Conservation (phyloP, 2,888 invertebrate genomes). For the Neoascia interrupta region DNA sequence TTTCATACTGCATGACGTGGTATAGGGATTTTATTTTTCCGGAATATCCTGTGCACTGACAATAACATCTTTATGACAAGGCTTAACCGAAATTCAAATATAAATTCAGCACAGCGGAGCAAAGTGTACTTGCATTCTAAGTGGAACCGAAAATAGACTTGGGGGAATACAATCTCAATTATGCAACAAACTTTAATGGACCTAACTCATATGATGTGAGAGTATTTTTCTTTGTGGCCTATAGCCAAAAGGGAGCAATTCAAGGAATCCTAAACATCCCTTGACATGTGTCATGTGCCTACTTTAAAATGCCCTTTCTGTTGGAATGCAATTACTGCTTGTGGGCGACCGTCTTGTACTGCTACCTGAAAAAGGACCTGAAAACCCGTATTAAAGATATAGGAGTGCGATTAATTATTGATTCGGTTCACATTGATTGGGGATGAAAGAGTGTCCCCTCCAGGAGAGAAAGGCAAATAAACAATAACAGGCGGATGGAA, state of each 20-base stretch:
- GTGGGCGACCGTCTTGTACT: no score
- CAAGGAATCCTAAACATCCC: no score
- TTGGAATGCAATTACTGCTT: slow-evolving; percentile 18
- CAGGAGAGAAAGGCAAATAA: background rate
- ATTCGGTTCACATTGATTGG: slow-evolving; percentile 14
- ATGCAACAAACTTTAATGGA: no score
- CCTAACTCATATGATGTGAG: no score
- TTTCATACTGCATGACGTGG: no score
- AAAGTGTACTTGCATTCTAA: slow-evolving; percentile 24
- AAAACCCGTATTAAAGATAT: no score
- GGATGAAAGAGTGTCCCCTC: background rate
- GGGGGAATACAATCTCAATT: slow-evolving; percentile 8
- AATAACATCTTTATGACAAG: slow-evolving; percentile 5
- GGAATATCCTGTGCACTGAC: no score
- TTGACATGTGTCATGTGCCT: background rate
- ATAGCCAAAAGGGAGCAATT: background rate
- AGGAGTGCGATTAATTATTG: slow-evolving; percentile 10
- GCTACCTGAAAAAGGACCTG: no score
- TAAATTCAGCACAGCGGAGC: background rate
- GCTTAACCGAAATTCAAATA: slow-evolving; percentile 1
- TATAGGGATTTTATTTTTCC: no score
- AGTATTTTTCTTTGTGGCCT: background rate
- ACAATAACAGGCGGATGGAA: background rate
- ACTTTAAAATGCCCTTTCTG: slow-evolving; percentile 30
- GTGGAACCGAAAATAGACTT: slow-evolving; percentile 1